Evolutionary conservation across 2,888 invertebrate species (phyloP).

Genomic region (Eledona agricola): DNA sequence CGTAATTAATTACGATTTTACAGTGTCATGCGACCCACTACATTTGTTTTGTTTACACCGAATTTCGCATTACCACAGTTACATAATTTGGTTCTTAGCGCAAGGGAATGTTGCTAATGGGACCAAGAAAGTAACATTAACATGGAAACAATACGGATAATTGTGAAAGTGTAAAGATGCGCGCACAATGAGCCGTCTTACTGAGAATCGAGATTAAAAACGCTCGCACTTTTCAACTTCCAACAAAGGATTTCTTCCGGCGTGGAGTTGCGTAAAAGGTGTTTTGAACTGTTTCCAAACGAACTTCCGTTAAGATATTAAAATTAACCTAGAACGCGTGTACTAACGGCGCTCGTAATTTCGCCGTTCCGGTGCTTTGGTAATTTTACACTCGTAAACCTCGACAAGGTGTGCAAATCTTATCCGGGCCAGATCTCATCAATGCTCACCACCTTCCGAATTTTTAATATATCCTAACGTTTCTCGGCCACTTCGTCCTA

Average conservation of each 20-base stretch:
- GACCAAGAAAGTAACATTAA: slow-evolving; percentile 19
- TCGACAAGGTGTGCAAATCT: too few species aligned
- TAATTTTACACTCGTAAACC: slow-evolving; percentile 15
- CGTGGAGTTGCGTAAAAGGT: slow-evolving; percentile 1
- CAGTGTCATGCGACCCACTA: too few species aligned
- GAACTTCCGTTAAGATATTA: slow-evolving; percentile 6
- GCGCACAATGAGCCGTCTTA: slow-evolving; percentile 23
- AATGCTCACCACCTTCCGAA: too few species aligned
- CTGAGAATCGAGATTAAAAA: too few species aligned
- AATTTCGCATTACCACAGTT: slow-evolving; percentile 15
- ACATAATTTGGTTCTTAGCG: slow-evolving; percentile 23
- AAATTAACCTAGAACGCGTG: slow-evolving; percentile 13
- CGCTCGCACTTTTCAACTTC: not conserved
- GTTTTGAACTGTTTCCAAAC: slow-evolving; percentile 5
- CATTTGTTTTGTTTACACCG: too few species aligned
- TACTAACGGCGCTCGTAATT: slow-evolving; percentile 21
- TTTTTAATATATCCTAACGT: too few species aligned
- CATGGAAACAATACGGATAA: slow-evolving; percentile 25
- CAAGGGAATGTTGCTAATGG: slow-evolving; percentile 23
- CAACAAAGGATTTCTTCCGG: not conserved
- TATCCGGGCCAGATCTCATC: too few species aligned
- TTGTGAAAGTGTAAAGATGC: slow-evolving; percentile 30
- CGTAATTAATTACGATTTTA: too few species aligned
- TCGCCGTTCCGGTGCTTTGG: slow-evolving; percentile 30
- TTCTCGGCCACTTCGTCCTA: slow-evolving; percentile 1